Conservation (phyloP, 2,113 vertebrate genomes). For the Ochotona curzoniae region DNA sequence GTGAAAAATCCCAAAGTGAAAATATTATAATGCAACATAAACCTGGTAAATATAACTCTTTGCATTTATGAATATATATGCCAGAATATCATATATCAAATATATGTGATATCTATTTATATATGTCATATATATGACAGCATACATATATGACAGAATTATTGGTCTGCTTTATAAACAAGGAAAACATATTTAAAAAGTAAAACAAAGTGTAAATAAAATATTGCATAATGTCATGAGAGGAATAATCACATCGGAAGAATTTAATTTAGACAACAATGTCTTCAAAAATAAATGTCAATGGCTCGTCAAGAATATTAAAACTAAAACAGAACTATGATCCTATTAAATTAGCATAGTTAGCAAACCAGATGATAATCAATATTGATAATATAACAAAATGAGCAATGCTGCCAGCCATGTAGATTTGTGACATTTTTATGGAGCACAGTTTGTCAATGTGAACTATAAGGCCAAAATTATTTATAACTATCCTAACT, state of each 20-base stretch:
- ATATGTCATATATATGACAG: too few species aligned
- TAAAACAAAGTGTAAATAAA: neutral
- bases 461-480: neutral
- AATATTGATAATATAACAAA: neutral
- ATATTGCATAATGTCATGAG: neutral
- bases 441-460: neutral
- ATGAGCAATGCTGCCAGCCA: too few species aligned
- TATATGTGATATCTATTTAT: too few species aligned
- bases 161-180: neutral
- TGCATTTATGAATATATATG: neutral
- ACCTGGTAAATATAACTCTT: too few species aligned
- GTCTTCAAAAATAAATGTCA: neutral
- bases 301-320: neutral
- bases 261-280: neutral
- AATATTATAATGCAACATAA: neutral
- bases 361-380: neutral
- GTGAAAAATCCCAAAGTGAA: neutral
- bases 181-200: neutral
- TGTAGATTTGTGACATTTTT: neutral
- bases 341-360: neutral
- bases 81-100: neutral
- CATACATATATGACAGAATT: neutral
- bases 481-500: neutral
- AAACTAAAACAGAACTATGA: neutral
- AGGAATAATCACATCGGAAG: neutral